Conservation (phyloP, 2,888 invertebrate species). For the Abscondita cerata region DNA sequence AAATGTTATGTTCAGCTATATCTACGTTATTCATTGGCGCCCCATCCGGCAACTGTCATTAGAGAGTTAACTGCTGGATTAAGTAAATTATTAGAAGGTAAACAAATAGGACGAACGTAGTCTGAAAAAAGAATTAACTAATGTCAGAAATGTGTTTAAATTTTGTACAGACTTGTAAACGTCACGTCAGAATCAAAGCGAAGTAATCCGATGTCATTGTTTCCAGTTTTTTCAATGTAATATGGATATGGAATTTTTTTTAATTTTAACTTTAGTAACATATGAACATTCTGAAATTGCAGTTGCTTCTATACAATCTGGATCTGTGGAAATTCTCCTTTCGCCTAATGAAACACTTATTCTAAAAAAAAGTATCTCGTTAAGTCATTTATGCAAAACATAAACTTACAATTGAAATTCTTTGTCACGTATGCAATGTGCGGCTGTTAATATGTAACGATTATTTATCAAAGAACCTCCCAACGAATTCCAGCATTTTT, state of each 20-base stretch:
- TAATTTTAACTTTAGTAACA: slow-evolving; percentile 1
- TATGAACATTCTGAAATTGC: not conserved
- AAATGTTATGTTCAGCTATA: not conserved
- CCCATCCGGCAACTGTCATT: slow-evolving; percentile 16
- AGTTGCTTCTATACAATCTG: not conserved
- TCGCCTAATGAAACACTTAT: slow-evolving; percentile 9
- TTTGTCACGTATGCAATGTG: slow-evolving; percentile 49
- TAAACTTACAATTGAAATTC: slow-evolving; percentile 20
- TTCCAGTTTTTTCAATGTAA: not conserved
- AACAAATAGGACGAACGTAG: slow-evolving; percentile 12
- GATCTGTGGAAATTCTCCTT: slow-evolving; percentile 7
- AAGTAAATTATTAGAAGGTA: not conserved
- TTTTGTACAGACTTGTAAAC: slow-evolving; percentile 6
- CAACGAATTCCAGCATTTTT: slow-evolving; percentile 43
- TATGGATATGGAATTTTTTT: not conserved
- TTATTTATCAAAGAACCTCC: slow-evolving; percentile 59
- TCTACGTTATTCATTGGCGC: slow-evolving; percentile 7
- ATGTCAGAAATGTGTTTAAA: no score
- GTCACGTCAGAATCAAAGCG: not conserved
- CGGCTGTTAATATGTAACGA: slow-evolving; percentile 58
- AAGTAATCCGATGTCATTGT: slow-evolving; percentile 14
- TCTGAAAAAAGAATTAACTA: slow-evolving; percentile 1
- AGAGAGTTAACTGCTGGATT: not conserved
- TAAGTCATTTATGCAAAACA: not conserved
- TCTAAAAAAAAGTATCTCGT: not conserved